Evolutionary conservation across 2,113 vertebrate genomes (phyloP), one percentile per base, ranked within the genome.

Genomic region (Oryzias celebensis): DNA sequence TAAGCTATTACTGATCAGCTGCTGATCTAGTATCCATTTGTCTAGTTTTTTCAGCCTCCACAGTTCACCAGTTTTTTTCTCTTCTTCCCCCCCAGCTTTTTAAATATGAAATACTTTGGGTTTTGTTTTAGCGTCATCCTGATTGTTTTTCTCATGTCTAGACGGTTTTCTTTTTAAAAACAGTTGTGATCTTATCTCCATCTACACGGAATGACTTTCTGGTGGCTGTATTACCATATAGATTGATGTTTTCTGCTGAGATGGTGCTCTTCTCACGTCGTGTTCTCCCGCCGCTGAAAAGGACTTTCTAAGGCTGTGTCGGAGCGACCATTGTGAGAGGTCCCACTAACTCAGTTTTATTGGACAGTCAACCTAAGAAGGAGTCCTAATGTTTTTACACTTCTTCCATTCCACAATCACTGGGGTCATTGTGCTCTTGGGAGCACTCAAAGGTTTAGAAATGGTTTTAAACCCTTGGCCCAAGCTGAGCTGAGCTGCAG

Each of bases 371-470:
- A 50, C 49, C 61, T 22, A 26, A 64, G 24, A 23, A 54, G 43
- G 62, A 54, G 51, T 17, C 51, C 43, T 54, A 46, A 36, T 64
- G 62, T 64, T 64, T 64, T 54, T 42, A 64, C 42, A 47, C 62
- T 28, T 46, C 17, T 46, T 54, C 24, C 26, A 46, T 54, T 36
- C 54, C 42, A 53, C 51, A 64, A 54, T 64, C 62, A 64, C 24
- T 64, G 43, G 45, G 51, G 62, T 64, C 51, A 46, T 47, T 64
- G 44, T 47, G 51, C 62, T 54, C 62, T 24, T 45, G 62, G 62
- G 62, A 64, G 62, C 43, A 54, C 62, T 64, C 43, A 47, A 26
- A 54, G 62, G 43, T 54, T 54, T 46, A 47, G 51, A 54, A 62
- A 47, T 46, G 62, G 52, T 54, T 69, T 68, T 13, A 54, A 26